Evolutionary conservation across 2,888 invertebrate species (phyloP).

Genomic region (Saturnia japonica): DNA sequence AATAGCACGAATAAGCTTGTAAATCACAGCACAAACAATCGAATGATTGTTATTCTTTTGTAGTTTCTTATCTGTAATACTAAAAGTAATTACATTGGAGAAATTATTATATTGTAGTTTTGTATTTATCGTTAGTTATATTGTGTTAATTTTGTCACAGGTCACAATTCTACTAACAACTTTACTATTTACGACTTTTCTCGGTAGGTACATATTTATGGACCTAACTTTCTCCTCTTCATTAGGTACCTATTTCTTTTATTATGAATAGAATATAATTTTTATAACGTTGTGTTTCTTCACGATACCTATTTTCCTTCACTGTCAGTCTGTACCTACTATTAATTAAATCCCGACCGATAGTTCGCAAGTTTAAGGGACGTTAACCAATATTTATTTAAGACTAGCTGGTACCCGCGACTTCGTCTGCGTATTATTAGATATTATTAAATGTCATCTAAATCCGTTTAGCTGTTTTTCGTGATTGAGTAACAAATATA

Average conservation of each 20-base stretch:
- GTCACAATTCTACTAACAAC: neutral
- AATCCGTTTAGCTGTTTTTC: too few relatives aligned
- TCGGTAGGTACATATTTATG: neutral
- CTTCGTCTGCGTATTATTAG: too few relatives aligned
- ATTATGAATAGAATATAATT: neutral
- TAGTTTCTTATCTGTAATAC: constrained; percentile 5
- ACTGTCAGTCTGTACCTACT: too few relatives aligned
- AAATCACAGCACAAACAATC: constrained; percentile 11
- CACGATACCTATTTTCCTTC: neutral
- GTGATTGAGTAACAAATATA: too few relatives aligned
- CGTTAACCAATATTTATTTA: too few relatives aligned
- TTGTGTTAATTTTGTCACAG: neutral
- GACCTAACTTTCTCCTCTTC: too few relatives aligned
- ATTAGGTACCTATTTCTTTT: too few relatives aligned
- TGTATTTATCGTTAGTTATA: neutral
- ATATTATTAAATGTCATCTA: too few relatives aligned
- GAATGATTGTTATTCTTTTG: constrained; percentile 12
- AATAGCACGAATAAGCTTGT: neutral
- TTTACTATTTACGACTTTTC: neutral
- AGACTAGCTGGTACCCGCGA: too few relatives aligned
- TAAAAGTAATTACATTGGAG: neutral
- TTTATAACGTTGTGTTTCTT: neutral
- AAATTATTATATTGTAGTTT: neutral
- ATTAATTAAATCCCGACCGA: too few relatives aligned
- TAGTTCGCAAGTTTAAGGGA: too few relatives aligned